Percentiles rank a stretch among this genome's conserved stretches.
Evolutionary conservation across 2,113 vertebrate species (phyloP).

Genomic region (Lampris megalopsis): DNA sequence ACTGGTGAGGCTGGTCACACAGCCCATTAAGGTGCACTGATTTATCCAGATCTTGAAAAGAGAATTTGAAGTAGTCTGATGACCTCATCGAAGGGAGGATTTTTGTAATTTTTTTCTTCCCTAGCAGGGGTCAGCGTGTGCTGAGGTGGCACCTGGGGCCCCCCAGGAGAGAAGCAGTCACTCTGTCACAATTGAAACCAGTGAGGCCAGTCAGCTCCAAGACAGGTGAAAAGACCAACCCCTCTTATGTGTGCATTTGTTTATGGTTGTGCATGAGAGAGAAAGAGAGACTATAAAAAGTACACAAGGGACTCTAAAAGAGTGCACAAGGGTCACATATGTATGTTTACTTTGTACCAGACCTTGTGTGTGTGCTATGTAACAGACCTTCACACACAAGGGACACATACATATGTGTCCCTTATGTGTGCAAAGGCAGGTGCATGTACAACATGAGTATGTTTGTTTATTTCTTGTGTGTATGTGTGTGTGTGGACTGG

Average conservation of each 20-base stretch:
- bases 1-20: no score
- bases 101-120: not conserved
- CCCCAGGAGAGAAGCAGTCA: slow-evolving; percentile 85
- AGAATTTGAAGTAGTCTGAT: no score
- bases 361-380: no score
- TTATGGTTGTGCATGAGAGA: not conserved
- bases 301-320: not conserved
- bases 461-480: not conserved
- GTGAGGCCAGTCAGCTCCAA: slow-evolving; percentile 81
- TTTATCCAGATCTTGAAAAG: no score
- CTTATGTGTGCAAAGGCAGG: no score
- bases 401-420: no score
- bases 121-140: slow-evolving; percentile 76
- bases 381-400: no score
- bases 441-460: no score
- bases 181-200: slow-evolving; percentile 71
- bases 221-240: slow-evolving; percentile 80
- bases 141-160: slow-evolving; percentile 88
- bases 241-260: not conserved
- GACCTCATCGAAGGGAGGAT: no score
- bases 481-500: not conserved
- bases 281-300: not conserved
- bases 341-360: no score
- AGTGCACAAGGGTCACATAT: no score
- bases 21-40: no score